A percentile compares a stretch with the other conserved stretches of the same genome.
Conservation (phyloP, 1,140 invertebrate genomes). For the Delia radicum region DNA sequence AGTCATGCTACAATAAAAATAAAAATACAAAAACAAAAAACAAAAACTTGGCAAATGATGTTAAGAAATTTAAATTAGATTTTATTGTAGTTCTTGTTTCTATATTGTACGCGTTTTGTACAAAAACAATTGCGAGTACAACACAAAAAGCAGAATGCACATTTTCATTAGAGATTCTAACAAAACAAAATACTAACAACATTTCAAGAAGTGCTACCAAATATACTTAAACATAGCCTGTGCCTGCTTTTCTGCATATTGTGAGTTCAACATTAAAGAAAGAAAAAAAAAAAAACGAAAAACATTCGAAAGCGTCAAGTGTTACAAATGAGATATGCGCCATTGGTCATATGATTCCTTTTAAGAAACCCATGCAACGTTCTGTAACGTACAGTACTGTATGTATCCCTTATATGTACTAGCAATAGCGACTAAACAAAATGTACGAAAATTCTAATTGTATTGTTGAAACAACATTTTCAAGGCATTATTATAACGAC, state of each 20-base stretch:
- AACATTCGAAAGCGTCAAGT: not conserved
- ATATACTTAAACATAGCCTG: not conserved
- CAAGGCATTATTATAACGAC: not conserved
- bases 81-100: not conserved
- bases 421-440: not conserved
- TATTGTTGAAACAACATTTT: not conserved
- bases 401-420: too few relatives aligned
- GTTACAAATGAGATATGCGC: conserved; percentile 8
- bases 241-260: not conserved
- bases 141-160: not conserved
- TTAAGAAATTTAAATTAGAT: conserved; percentile 17
- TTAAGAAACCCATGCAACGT: not conserved
- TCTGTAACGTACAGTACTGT: too few relatives aligned
- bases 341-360: not conserved
- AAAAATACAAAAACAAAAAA: not conserved
- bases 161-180: not conserved
- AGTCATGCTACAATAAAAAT: not conserved
- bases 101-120: not conserved
- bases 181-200: not conserved
- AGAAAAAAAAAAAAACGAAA: not conserved
- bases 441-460: not conserved
- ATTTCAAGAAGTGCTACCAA: not conserved
- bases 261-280: not conserved
- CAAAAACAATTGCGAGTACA: not conserved
- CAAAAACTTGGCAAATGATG: not conserved